Evolutionary conservation across 1,140 invertebrate genomes (phyloP).

Genomic region (Phortica variegata): DNA sequence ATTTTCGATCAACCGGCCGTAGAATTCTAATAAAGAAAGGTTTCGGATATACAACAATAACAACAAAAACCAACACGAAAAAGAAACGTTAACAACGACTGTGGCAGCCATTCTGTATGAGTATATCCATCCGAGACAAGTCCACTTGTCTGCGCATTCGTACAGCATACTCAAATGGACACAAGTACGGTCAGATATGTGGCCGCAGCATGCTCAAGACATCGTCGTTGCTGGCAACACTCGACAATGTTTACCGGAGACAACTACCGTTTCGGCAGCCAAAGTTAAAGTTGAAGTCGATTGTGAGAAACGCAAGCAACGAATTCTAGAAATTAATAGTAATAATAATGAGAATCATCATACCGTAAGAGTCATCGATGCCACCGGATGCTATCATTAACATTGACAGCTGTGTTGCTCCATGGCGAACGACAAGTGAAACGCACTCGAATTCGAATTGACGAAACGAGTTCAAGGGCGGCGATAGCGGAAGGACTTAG

Average conservation of each 20-base stretch:
- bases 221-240: conserved; percentile 20
- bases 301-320: conserved; percentile 54
- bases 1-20: conserved; percentile 20
- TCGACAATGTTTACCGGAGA: conserved; percentile 47
- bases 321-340: conserved; percentile 47
- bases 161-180: conserved; percentile 41
- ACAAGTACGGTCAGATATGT: too few species aligned
- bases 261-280: conserved; percentile 46
- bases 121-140: conserved; percentile 43
- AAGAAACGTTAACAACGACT: too few species aligned
- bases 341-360: conserved; percentile 37
- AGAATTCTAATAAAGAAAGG: conserved; percentile 46
- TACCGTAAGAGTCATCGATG: conserved; percentile 24
- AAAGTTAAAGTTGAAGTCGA: conserved; percentile 19
- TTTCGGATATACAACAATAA: conserved; percentile 11
- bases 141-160: conserved; percentile 45
- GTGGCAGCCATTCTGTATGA: conserved; percentile 30
- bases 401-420: conserved; percentile 3
- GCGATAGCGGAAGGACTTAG: neutral
- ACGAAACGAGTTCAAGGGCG: neutral
- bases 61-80: neutral
- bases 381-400: conserved; percentile 37
- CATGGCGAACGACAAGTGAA: conserved; percentile 30
- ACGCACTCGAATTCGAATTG: conserved; percentile 18
- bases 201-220: conserved; percentile 28